These are phyloP conservation scores for Microdon myrmicae DNA, from an alignment of 2,888 invertebrate genomes.

Conservation along the genomic window DNA sequence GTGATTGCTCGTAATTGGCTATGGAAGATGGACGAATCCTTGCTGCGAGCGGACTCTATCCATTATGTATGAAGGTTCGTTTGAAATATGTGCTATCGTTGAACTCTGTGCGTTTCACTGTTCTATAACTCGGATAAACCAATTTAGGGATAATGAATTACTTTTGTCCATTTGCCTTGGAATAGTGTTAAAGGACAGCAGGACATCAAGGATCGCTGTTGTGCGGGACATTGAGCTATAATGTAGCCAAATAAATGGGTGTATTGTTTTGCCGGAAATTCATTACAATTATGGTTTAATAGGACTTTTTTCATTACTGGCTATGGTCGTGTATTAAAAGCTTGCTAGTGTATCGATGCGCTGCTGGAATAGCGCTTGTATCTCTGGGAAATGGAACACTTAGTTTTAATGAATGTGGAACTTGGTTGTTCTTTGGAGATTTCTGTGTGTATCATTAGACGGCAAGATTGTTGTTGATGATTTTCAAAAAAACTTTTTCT, in stretches of 20 bases:
- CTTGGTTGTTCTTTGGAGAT: too few relatives aligned
- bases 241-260: not conserved
- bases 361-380: too few relatives aligned
- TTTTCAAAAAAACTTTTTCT: too few relatives aligned
- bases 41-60: conserved; percentile 15
- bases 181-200: not conserved
- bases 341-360: too few relatives aligned
- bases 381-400: too few relatives aligned
- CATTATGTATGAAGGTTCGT: conserved; percentile 4
- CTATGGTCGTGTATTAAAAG: too few relatives aligned
- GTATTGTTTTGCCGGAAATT: not conserved
- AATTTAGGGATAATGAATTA: conserved; percentile 28
- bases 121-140: conserved; percentile 7
- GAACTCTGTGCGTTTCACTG: not conserved
- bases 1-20: not conserved
- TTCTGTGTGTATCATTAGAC: too few relatives aligned
- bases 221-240: conserved; percentile 1
- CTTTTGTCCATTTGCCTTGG: conserved; percentile 2
- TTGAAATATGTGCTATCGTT: too few relatives aligned
- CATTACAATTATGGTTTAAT: too few relatives aligned
- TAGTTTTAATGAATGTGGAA: too few relatives aligned
- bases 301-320: too few relatives aligned
- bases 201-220: not conserved
- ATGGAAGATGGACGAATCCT: not conserved
- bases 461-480: too few relatives aligned